Conservation (phyloP, 2,797 vertebrate species). For the Parauchenoglanis ngamensis region DNA sequence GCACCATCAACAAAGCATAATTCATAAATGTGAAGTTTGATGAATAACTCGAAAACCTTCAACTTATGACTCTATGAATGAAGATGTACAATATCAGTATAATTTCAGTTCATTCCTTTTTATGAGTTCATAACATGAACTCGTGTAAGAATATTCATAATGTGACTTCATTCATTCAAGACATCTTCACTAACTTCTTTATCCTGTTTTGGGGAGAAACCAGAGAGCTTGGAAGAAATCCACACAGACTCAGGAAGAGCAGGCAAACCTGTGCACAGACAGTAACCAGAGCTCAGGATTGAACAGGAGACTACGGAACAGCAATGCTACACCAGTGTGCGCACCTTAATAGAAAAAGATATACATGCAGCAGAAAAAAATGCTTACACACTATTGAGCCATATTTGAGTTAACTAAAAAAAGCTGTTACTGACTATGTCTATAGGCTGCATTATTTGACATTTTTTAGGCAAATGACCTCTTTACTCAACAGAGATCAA, state of each 20-base stretch:
- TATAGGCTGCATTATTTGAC: background rate
- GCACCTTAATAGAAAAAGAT: background rate
- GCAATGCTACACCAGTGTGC: background rate
- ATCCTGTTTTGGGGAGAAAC: background rate
- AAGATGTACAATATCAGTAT: background rate
- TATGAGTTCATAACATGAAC: background rate
- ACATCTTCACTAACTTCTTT: background rate
- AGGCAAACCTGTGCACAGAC: background rate
- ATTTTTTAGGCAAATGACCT: conserved; percentile 23
- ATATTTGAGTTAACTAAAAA: background rate
- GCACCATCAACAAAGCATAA: background rate
- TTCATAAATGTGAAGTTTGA: background rate
- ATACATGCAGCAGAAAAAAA: background rate
- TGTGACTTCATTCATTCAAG: background rate
- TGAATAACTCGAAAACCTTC: background rate
- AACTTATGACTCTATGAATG: background rate
- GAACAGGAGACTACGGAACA: background rate
- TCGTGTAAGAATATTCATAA: background rate
- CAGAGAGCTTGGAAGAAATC: conserved; percentile 7
- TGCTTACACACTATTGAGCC: background rate
- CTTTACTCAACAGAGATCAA: conserved; percentile 60
- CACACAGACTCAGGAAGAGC: background rate
- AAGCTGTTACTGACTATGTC: background rate
- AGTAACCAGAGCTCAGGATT: conserved; percentile 12
- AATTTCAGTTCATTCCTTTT: conserved; percentile 2